A percentile compares a stretch with the other conserved stretches of the same genome.
These are phyloP conservation scores for Silvanus unidentatus DNA, from an alignment of 2,888 invertebrate genomes.

Conservation along the genomic window DNA sequence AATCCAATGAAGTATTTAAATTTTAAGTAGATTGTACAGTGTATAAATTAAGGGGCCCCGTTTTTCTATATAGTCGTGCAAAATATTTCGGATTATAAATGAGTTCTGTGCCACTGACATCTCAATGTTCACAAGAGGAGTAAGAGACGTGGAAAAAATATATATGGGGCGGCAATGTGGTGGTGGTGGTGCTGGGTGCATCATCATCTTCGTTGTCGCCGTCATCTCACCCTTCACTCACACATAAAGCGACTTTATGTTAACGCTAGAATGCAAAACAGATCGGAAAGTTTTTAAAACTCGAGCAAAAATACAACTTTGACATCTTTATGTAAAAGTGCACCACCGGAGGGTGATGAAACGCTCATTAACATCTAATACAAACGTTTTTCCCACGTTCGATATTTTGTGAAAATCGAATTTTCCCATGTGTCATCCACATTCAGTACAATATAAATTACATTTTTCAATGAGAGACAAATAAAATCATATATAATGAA, in stretches of 20 bases:
- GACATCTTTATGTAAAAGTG: slow-evolving; percentile 1
- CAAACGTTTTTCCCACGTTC: too few species aligned
- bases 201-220: too few species aligned
- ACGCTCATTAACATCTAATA: background rate
- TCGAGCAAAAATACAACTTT: background rate
- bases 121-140: background rate
- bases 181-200: too few species aligned
- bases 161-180: too few species aligned
- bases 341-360: background rate
- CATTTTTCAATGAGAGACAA: too few species aligned
- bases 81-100: slow-evolving; percentile 3
- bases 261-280: background rate
- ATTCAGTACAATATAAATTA: too few species aligned
- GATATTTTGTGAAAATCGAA: too few species aligned
- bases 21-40: slow-evolving; percentile 2
- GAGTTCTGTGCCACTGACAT: slow-evolving; percentile 1
- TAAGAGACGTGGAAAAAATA: too few species aligned
- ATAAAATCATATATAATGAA: too few species aligned
- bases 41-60: slow-evolving; percentile 1
- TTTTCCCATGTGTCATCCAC: too few species aligned
- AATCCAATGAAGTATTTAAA: slow-evolving; percentile 3
- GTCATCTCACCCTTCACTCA: too few species aligned
- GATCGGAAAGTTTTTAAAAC: background rate
- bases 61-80: background rate
- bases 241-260: background rate